Conservation (phyloP, 2,888 invertebrate species). For the Andrena fulva region DNA sequence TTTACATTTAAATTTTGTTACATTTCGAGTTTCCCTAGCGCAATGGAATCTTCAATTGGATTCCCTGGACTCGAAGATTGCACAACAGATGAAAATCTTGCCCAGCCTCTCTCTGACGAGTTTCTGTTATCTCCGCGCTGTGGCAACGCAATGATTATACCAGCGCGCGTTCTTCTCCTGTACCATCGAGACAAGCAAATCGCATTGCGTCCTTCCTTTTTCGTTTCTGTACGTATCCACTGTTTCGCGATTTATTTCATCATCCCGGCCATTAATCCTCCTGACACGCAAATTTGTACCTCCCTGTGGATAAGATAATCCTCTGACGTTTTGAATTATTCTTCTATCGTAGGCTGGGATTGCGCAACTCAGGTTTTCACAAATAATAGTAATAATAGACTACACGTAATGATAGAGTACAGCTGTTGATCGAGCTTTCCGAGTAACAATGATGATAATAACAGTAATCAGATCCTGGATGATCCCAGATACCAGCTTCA, state of each 20-base stretch:
- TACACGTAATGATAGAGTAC: not conserved
- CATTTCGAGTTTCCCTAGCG: not conserved
- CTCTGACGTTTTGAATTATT: not conserved
- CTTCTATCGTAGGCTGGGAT: not conserved
- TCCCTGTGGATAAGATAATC: constrained; percentile 22
- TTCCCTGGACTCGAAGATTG: constrained; percentile 2
- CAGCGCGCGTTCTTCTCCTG: not conserved
- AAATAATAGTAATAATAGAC: constrained; percentile 10
- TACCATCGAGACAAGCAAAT: constrained; percentile 3
- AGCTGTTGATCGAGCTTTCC: not conserved
- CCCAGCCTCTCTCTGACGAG: not conserved
- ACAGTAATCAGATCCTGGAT: too few species aligned
- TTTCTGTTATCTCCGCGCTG: constrained; percentile 15
- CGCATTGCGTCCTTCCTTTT: not conserved
- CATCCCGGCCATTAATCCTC: constrained; percentile 13
- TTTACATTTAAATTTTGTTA: not conserved
- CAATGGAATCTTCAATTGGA: not conserved
- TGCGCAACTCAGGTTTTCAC: constrained; percentile 5
- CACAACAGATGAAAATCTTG: constrained; percentile 27
- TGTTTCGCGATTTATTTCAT: constrained; percentile 20
- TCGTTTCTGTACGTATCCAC: not conserved
- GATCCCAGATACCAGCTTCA: too few species aligned
- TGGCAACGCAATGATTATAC: constrained; percentile 8
- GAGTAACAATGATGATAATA: not conserved
- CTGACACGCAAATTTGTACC: constrained; percentile 29